These are phyloP conservation scores for Chrysolina haemoptera DNA, from an alignment of 2,888 invertebrate genomes.

Conservation along the genomic window DNA sequence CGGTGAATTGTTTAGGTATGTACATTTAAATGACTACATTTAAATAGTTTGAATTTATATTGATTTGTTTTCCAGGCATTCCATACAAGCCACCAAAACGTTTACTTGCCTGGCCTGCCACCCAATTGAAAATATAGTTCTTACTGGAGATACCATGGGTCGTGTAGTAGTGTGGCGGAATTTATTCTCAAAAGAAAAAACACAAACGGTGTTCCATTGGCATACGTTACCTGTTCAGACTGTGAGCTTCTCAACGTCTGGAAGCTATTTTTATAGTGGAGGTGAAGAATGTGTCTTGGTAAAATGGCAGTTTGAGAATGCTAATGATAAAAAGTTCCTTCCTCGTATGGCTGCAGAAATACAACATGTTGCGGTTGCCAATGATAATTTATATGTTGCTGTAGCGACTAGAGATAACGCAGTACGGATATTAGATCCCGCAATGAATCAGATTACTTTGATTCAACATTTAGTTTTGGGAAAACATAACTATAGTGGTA, in stretches of 20 bases:
- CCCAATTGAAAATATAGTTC: slow-evolving; percentile 76
- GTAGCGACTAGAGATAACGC: slow-evolving; percentile 81
- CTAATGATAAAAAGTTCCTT: slow-evolving; percentile 72
- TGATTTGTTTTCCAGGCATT: slow-evolving; percentile 48
- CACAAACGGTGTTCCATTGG: slow-evolving; percentile 79
- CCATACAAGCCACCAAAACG: slow-evolving; percentile 48
- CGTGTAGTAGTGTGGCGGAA: slow-evolving; percentile 77
- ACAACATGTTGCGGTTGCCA: slow-evolving; percentile 74
- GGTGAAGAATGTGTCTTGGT: slow-evolving; percentile 85
- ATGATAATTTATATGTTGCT: slow-evolving; percentile 77
- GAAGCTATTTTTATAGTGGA: slow-evolving; percentile 81
- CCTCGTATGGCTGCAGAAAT: slow-evolving; percentile 82
- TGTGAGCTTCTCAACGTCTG: slow-evolving; percentile 77
- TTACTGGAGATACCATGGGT: slow-evolving; percentile 80
- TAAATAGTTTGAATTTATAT: neutral
- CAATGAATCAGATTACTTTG: slow-evolving; percentile 71
- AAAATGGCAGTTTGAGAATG: slow-evolving; percentile 78
- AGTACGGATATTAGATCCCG: slow-evolving; percentile 73
- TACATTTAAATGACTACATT: slow-evolving; percentile 26
- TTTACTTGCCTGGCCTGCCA: slow-evolving; percentile 80
- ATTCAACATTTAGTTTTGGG: slow-evolving; percentile 81
- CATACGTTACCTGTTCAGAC: slow-evolving; percentile 81
- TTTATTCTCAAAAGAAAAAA: slow-evolving; percentile 62
- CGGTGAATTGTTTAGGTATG: slow-evolving; percentile 58
- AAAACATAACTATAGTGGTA: slow-evolving; percentile 73